Base-by-base conservation (phyloP, 1,140 invertebrate species). In the Hylaeus anthracinus region DNA sequence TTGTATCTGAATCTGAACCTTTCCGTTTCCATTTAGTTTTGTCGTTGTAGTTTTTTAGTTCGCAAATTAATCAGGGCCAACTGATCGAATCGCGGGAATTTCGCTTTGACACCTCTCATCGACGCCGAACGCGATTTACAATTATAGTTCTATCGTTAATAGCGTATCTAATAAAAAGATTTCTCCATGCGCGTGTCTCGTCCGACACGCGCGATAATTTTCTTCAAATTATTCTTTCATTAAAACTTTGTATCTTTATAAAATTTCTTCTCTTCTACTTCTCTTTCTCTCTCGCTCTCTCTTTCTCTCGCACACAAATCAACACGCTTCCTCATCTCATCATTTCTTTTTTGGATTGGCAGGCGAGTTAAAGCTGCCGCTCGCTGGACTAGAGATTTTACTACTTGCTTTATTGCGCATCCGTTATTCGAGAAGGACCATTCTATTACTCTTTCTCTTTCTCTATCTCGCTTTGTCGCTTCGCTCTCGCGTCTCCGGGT, bases 301-400 rank as follows among this genome's bases (percentile, higher is more conserved):
- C 10, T 64, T 12, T 65, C 73, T 76, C n/a, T 87, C 85, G 64
- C 51, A 63, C 10, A 48, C 26, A 15, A 45, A 61, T 55, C 60
- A n/a, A 56, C 51, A 56, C 60, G 6, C 39, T 39, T 45, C 53
- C 10, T 66, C 55, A 60, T 75, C 76, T 56, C 66, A 41, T 88
- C 79, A 63, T 88, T 87, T 86, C 83, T 65, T 90, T 91, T 90
- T 92, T 89, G 89, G 92, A 92, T 92, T 90, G 91, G 91, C 90
- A 92, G 91, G 89, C 86, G 85, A 88, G 76, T 89, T 79, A 86
- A 87, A 82, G 82, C 91, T 90, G 90, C 92, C 91, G 88, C 88
- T 92, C 91, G 89, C 91, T 92, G 91, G 92, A 93, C 92, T 93
- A 93, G 92, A 93, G 90, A 93, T 93, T 93, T 93, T 90, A 93